These are phyloP conservation scores for Lepilemur ruficaudatus DNA, from an alignment of 2,797 vertebrate genomes.

Conservation along the genomic window DNA sequence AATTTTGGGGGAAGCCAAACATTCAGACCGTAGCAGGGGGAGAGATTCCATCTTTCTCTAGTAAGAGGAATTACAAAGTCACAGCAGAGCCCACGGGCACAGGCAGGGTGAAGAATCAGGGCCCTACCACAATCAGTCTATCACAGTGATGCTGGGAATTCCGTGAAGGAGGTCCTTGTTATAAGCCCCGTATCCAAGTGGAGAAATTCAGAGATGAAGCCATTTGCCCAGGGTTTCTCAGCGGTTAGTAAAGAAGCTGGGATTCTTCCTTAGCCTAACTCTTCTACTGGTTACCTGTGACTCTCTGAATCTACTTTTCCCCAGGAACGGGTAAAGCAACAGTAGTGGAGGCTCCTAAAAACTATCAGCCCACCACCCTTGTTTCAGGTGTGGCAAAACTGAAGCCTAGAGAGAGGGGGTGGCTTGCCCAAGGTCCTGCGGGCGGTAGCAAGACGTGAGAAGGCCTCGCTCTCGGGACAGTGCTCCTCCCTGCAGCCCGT, in stretches of 20 bases:
- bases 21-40: not conserved
- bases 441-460: not conserved
- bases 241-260: not conserved
- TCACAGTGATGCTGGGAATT: not conserved
- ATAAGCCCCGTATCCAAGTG: not conserved
- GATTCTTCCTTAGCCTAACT: not conserved
- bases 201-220: not conserved
- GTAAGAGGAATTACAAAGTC: not conserved
- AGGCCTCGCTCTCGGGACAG: not conserved
- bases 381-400: not conserved
- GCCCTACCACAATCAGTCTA: not conserved
- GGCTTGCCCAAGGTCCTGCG: not conserved
- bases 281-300: not conserved
- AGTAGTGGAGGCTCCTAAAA: not conserved
- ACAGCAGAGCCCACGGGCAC: not conserved
- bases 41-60: not conserved
- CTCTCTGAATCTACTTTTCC: not conserved
- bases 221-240: not conserved
- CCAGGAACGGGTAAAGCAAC: not conserved
- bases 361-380: not conserved
- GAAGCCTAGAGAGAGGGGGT: not conserved
- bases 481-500: not conserved
- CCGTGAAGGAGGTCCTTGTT: accelerated
- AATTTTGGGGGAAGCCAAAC: not conserved
- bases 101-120: not conserved